Conservation (phyloP, 2,113 vertebrate genomes). For the Pitta sordida region DNA sequence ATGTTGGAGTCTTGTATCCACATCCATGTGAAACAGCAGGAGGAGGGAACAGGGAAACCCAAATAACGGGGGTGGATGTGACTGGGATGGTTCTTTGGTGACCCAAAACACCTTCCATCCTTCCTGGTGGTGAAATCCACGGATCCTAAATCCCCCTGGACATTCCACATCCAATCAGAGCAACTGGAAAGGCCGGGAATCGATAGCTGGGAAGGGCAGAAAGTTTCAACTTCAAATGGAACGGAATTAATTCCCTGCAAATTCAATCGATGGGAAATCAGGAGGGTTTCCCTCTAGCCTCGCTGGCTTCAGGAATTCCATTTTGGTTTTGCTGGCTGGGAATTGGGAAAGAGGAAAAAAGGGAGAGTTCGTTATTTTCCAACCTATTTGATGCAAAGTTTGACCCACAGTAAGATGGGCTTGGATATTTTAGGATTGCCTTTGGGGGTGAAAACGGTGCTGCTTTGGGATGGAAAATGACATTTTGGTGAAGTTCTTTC, state of each 20-base stretch:
- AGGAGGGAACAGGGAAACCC: neutral
- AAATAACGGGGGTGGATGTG: accelerated
- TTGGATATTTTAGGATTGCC: neutral
- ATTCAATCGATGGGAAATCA: neutral
- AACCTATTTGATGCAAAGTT: neutral
- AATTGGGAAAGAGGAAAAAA: neutral
- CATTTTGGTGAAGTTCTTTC: neutral
- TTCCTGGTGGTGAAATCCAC: neutral
- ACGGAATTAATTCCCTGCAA: neutral
- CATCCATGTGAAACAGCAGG: accelerated
- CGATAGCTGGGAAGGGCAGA: neutral
- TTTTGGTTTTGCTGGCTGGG: neutral
- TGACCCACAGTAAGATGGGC: accelerated
- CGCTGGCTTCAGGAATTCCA: accelerated
- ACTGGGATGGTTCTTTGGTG: neutral
- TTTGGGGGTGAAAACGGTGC: neutral
- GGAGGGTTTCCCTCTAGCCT: neutral
- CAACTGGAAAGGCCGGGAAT: accelerated
- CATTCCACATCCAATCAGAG: neutral
- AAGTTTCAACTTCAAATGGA: neutral
- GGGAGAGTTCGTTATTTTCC: neutral
- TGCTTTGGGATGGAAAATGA: neutral
- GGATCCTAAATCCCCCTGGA: neutral
- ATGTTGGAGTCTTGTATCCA: accelerated
- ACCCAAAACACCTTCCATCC: neutral